Evolutionary conservation across 92 coral and sea anemone species (phyloP), one percentile per base, ranked within the genome.

Genomic region (Scolanthus callimorphus): DNA sequence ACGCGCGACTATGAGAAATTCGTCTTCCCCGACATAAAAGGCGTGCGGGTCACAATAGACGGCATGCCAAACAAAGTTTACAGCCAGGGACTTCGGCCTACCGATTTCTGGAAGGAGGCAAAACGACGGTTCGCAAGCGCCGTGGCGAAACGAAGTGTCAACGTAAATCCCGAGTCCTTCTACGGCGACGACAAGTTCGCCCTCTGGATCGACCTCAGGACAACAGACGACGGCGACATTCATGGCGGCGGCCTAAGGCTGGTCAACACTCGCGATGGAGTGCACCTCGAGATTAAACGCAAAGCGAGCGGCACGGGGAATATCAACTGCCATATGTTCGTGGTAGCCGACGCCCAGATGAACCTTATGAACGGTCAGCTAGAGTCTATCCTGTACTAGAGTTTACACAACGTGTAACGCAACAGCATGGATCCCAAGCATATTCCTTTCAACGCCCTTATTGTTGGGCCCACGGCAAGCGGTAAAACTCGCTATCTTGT

Each of bases 1-100:
- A 11, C 60, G 12, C 31, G 58, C 20, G 45, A 63, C n/a, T 52
- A 57, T 0, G 65, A 73, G 37, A 41, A 53, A 27, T 62, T 41
- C 71, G 27, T 34, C 19, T 21, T 52, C 57, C 79, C 71, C 37
- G 56, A 61, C 29, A 31, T 60, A 9, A 60, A 57, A 29, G 37
- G 46, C 52, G 41, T 71, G 23, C 20, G 58, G 23, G 41, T 71
- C 28, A 73, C 37, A 0, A 49, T 73, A 10, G 49, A 62, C 38
- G 51, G 79, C 15, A 27, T 51, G 26, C 71, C 79, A n/a, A 70
- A 70, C 54, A 59, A 30, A 49, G 28, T 70, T n/a, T 70, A 48
- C 59, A 59, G 39, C 20, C 45, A 70, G 19, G 61, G 69, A 15
- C 15, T 67, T 3, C 2, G 25, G 17, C 37, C 22, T 0, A 20